Evolutionary conservation across 2,113 vertebrate genomes (phyloP), one percentile per base, ranked within the genome.

Genomic region (Halichoeres trimaculatus): DNA sequence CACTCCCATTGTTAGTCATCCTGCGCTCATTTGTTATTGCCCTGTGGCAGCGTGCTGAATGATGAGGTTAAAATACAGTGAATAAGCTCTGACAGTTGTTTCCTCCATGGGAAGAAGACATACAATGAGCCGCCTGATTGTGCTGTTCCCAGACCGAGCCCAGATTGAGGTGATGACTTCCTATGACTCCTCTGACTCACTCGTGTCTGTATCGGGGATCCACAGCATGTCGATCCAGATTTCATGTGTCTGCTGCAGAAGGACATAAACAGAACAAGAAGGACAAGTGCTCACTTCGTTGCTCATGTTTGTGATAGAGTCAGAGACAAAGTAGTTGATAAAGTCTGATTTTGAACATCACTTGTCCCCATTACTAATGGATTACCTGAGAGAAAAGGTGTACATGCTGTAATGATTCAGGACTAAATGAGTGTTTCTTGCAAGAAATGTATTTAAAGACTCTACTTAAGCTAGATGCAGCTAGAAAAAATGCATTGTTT

Each of bases 71-170:
- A 73, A 68, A 78, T 86, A 86, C 85, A 82, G 86, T 88, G 85
- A 89, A 89, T 89, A 84, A 87, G 56, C 10, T 72, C 76, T 87
- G 88, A 91, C 91, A 91, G 87, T 87, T 64, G 63, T 88, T 91
- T 92, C 89, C 90, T 90, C 64, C 64, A 60, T 66, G 65, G 81
- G 85, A 88, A 85, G 80, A 70, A 77, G 59, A 54, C 36, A 16
- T 34, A 88, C 89, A 88, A 87, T 85, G 84, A 86, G 55, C 40
- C n/a, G 78, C 73, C 74, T 87, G 70, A 80, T 80, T 61, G 54
- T 73, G 67, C 60, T 83, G 80, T 84, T 88, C 71, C 63, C 85
- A 75, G 71, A 65, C 67, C 47, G 51, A 34, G 58, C 63, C 72
- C 81, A 84, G 71, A 85, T 80, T 60, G 62, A 55, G 61, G 71